Conservation (phyloP, 2,113 vertebrate species). For the Urocolius indicus region DNA sequence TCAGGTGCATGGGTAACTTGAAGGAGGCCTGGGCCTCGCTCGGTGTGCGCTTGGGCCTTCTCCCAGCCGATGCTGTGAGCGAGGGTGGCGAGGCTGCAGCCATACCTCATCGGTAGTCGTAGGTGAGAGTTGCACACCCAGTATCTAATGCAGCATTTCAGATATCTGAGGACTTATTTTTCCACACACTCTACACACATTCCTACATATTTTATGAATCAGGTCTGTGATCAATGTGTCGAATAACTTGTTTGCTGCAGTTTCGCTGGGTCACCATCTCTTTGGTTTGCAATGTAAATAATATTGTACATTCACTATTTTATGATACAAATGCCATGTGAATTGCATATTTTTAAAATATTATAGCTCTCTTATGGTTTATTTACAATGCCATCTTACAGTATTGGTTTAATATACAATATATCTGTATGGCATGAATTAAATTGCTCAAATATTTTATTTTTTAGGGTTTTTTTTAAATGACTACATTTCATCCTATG, state of each 20-base stretch:
- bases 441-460: constrained; percentile 61
- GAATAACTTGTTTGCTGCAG: constrained; percentile 24
- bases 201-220: constrained; percentile 53
- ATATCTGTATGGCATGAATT: constrained; percentile 72
- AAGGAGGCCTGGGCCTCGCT: background rate
- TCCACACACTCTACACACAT: background rate
- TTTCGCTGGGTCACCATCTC: constrained; percentile 66
- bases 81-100: background rate
- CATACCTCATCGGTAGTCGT: background rate
- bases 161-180: background rate
- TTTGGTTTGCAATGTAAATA: constrained; percentile 75
- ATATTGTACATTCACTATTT: constrained; percentile 71
- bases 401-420: constrained; percentile 61
- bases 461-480: constrained; percentile 65
- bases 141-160: constrained; percentile 7
- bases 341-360: constrained; percentile 71
- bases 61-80: background rate
- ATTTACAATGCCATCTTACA: constrained; percentile 58
- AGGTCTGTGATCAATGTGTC: constrained; percentile 64
- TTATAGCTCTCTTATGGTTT: constrained; percentile 49
- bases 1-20: background rate
- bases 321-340: constrained; percentile 65
- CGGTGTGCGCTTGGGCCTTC: background rate
- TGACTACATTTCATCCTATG: constrained; percentile 46
- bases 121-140: background rate